Evolutionary conservation across 1,140 invertebrate species (phyloP).

Genomic region (Lineus longissimus): DNA sequence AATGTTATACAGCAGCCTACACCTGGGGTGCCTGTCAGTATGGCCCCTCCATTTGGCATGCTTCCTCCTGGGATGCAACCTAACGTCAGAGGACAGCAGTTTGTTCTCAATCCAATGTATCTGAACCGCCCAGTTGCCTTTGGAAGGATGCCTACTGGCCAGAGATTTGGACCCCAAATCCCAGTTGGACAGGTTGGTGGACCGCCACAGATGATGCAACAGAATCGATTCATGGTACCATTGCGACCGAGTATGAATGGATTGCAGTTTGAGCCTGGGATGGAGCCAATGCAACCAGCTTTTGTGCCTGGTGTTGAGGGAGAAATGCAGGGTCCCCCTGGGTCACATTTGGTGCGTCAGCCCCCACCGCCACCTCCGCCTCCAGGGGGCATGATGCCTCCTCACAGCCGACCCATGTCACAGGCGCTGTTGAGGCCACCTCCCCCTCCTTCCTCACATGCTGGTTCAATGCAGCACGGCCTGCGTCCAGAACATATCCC

Average conservation of each 20-base stretch:
- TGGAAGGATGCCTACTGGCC: neutral
- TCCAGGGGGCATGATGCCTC: neutral
- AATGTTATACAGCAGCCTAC: neutral
- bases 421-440: neutral
- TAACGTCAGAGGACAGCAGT: neutral
- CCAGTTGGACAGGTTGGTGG: constrained; percentile 1
- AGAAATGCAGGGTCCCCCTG: constrained; percentile 3
- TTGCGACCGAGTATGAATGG: neutral
- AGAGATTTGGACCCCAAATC: too few relatives aligned
- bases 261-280: neutral
- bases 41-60: neutral
- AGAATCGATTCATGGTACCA: constrained; percentile 4
- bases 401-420: constrained; percentile 3
- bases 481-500: neutral
- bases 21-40: neutral
- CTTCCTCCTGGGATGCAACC: neutral
- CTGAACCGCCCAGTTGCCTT: neutral
- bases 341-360: neutral
- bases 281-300: neutral
- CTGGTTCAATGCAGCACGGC: neutral
- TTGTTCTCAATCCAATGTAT: constrained; percentile 5
- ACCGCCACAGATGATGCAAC: neutral
- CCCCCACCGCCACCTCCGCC: constrained; percentile 22
- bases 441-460: neutral
- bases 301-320: neutral